phyloP scores from a whole-genome alignment of 2,797 vertebrate species.

The Pangasius mekongensis region DNA sequence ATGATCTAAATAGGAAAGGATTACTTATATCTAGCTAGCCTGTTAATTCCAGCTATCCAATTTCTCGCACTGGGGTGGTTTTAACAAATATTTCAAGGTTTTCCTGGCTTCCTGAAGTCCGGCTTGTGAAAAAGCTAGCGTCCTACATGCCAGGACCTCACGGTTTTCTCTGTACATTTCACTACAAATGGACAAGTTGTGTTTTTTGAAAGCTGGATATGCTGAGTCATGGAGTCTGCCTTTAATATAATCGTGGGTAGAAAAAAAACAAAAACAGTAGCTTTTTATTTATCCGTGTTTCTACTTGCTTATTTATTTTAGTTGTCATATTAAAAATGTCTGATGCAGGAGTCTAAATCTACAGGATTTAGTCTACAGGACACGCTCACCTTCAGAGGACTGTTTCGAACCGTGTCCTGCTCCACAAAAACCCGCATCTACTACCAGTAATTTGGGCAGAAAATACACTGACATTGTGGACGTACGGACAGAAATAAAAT shows the following conservation, averaged over 20 bases:
- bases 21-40: not conserved
- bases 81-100: not conserved
- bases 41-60: not conserved
- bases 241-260: not conserved
- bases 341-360: not conserved
- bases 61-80: not conserved
- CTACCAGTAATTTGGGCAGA: not conserved
- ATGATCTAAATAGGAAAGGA: not conserved
- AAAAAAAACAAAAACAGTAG: not conserved
- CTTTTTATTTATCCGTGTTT: not conserved
- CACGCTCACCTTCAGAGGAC: conserved; percentile 32
- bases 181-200: not conserved
- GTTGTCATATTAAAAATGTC: not conserved
- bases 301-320: not conserved
- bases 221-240: not conserved
- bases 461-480: not conserved
- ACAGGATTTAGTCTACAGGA: not conserved
- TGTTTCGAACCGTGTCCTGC: not conserved
- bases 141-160: not conserved
- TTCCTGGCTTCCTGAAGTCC: not conserved
- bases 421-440: not conserved
- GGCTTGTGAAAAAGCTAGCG: not conserved
- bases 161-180: not conserved
- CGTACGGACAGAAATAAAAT: not conserved
- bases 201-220: not conserved